phyloP scores from a whole-genome alignment of 2,113 vertebrate species.

The Channa maculata region DNA sequence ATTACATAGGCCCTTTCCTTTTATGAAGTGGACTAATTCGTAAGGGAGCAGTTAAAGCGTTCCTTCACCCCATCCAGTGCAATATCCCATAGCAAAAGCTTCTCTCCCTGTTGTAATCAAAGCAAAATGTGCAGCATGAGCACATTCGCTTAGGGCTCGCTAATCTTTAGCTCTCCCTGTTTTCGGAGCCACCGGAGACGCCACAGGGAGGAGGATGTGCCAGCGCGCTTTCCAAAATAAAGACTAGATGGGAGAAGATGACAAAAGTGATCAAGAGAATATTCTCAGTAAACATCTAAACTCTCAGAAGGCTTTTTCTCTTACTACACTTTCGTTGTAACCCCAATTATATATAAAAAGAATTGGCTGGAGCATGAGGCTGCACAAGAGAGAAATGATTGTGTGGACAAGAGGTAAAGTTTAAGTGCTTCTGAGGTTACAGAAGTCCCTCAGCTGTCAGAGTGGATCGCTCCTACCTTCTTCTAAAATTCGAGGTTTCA shows the following conservation, averaged over 20 bases:
- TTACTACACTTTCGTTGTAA: slow-evolving; percentile 13
- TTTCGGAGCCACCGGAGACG: slow-evolving; percentile 29
- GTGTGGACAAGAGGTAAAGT: slow-evolving; percentile 28
- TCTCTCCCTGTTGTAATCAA: slow-evolving; percentile 57
- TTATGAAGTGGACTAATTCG: slow-evolving; percentile 33
- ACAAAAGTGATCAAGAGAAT: slow-evolving; percentile 22
- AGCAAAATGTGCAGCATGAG: slow-evolving; percentile 66
- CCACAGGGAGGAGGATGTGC: slow-evolving; percentile 4
- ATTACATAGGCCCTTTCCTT: slow-evolving; percentile 47
- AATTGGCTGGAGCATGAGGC: slow-evolving; percentile 12
- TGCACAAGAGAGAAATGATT: slow-evolving; percentile 47
- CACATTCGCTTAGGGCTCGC: slow-evolving; percentile 58
- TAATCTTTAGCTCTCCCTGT: slow-evolving; percentile 56
- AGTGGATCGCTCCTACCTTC: background rate
- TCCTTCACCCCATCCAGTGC: slow-evolving; percentile 39
- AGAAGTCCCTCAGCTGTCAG: slow-evolving; percentile 27
- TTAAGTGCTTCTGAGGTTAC: slow-evolving; percentile 32
- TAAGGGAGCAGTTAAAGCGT: slow-evolving; percentile 50
- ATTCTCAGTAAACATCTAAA: slow-evolving; percentile 42
- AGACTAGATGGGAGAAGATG: background rate
- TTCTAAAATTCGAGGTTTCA: background rate
- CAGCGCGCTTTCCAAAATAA: slow-evolving; percentile 18
- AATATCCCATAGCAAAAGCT: slow-evolving; percentile 35
- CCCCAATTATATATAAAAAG: slow-evolving; percentile 39
- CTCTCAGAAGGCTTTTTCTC: slow-evolving; percentile 20